Evolutionary conservation across 2,888 invertebrate genomes (phyloP).

Genomic region (Drosophila niveifrons): DNA sequence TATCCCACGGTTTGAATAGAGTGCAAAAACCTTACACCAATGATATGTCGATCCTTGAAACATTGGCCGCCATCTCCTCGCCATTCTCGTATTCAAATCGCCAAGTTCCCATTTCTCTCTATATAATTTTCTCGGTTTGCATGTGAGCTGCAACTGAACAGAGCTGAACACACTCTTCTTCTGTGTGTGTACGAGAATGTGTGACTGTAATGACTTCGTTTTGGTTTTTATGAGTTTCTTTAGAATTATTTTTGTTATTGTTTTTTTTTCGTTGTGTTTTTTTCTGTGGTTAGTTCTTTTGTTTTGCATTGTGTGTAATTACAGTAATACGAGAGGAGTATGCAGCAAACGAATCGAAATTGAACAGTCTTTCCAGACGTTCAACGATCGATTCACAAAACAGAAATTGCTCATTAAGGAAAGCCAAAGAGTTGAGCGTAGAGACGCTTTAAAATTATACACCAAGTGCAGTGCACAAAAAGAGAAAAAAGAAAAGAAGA

Average conservation of each 20-base stretch:
- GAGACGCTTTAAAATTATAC: constrained; percentile 34
- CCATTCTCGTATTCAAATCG: constrained; percentile 64
- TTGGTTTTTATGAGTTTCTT: constrained; percentile 76
- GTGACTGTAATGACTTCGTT: constrained; percentile 75
- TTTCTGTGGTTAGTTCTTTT: constrained; percentile 28
- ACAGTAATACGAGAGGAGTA: constrained; percentile 78
- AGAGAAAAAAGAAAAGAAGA: background rate
- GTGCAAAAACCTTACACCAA: constrained; percentile 17
- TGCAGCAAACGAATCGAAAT: constrained; percentile 61
- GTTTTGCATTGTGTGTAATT: constrained; percentile 77
- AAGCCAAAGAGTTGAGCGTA: constrained; percentile 31
- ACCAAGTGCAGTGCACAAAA: constrained; percentile 33
- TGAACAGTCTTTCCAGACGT: constrained; percentile 32
- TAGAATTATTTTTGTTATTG: constrained; percentile 64
- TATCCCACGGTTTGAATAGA: constrained; percentile 14
- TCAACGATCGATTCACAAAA: constrained; percentile 47
- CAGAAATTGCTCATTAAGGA: constrained; percentile 68
- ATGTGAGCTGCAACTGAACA: constrained; percentile 11
- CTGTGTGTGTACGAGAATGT: constrained; percentile 54
- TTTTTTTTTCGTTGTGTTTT: constrained; percentile 8
- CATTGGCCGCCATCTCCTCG: constrained; percentile 42
- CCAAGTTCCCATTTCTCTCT: constrained; percentile 24
- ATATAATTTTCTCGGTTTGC: constrained; percentile 33
- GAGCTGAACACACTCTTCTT: constrained; percentile 18
- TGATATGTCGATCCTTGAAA: constrained; percentile 12